Evolutionary conservation across 2,113 vertebrate genomes (phyloP), one percentile per base, ranked within the genome.

Genomic region (Cyanistes caeruleus): DNA sequence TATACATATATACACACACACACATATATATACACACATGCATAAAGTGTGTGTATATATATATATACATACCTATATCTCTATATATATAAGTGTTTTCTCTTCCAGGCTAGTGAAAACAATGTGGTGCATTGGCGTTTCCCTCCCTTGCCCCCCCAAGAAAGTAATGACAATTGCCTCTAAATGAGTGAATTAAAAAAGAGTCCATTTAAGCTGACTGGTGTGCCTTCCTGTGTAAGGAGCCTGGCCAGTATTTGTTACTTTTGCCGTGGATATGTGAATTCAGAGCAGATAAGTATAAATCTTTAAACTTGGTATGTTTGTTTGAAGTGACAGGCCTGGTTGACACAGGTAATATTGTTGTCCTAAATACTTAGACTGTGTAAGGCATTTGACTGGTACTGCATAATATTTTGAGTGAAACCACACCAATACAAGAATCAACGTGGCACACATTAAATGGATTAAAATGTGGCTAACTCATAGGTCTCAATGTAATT

Each of bases 171-270:
- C 95, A 96, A 28, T 96, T 97, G 95, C 96, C 97, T 97, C 91
- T 94, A 95, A 97, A 63, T 92, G 96, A 98, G 93, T 97, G 87
- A 97, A 98, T 97, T 98, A 97, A 97, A 98, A 80, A 60, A 93
- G 93, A 97, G 94, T 97, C 95, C 91, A 95, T 95, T 97, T 95
- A 97, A 97, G 84, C 89, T 83, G 97, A 96, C 52, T 93, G 94
- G 93, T 96, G 92, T 97, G 87, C 97, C 96, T 97, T 97, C 95
- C 96, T 98, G 65, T 97, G 78, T 95, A 89, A 94, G 91, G 95
- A 95, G 70, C 94, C 84, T 93, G 91, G 97, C 90, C 92, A 90
- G 83, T 92, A 87, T 91, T 93, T 96, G 88, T 95, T 95, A 84
- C 93, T 92, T 94, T 96, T 96, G 93, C 95, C 3, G 23, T 96